These are phyloP conservation scores for Hylaeus volcanicus DNA, from an alignment of 1,140 invertebrate species.

Conservation along the genomic window DNA sequence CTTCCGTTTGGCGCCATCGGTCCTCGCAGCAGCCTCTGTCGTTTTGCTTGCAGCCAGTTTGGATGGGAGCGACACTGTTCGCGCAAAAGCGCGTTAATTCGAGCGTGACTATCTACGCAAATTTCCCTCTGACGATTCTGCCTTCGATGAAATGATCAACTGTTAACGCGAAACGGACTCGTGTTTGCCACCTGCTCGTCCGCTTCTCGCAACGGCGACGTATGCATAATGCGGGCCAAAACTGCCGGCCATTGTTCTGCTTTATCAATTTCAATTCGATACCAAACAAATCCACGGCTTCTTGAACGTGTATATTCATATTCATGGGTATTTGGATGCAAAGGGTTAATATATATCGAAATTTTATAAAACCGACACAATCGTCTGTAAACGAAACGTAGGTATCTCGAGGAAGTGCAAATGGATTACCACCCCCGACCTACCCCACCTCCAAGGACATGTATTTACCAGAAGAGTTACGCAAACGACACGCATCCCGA, in stretches of 20 bases:
- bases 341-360: too few species aligned
- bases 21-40: conserved; percentile 6
- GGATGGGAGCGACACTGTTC: conserved; percentile 23
- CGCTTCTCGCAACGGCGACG: conserved; percentile 1
- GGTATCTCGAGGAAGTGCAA: too few species aligned
- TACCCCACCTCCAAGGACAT: not conserved
- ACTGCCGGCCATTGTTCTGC: not conserved
- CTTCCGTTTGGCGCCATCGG: conserved; percentile 44
- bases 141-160: conserved; percentile 57
- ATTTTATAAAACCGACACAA: too few species aligned
- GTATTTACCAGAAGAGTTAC: not conserved
- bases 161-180: conserved; percentile 38
- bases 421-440: not conserved
- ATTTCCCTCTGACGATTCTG: conserved; percentile 53
- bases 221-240: not conserved
- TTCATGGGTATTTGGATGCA: too few species aligned
- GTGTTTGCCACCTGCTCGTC: conserved; percentile 20
- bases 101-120: conserved; percentile 63
- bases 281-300: too few species aligned
- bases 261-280: too few species aligned
- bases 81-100: conserved; percentile 62
- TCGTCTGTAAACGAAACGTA: too few species aligned
- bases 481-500: conserved; percentile 9
- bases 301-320: too few species aligned
- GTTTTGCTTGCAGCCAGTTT: conserved; percentile 37